Conservation (phyloP, 2,113 vertebrate species). For the Hemicordylus capensis region DNA sequence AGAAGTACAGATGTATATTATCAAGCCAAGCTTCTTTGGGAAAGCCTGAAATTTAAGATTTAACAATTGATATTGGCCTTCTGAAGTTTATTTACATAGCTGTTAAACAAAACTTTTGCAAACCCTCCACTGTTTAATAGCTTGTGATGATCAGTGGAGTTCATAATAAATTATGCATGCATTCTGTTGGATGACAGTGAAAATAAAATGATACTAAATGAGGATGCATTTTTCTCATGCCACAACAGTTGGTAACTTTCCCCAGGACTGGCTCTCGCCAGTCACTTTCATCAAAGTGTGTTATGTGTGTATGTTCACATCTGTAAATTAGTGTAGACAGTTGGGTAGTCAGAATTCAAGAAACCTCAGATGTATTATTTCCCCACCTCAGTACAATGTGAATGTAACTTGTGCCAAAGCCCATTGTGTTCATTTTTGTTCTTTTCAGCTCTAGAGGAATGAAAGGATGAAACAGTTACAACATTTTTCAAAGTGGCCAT, state of each 20-base stretch:
- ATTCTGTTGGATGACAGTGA: not conserved
- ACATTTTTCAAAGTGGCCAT: not conserved
- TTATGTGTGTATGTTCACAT: not conserved
- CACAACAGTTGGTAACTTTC: not conserved
- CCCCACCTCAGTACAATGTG: not conserved
- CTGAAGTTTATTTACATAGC: not conserved
- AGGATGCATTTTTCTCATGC: too few species aligned
- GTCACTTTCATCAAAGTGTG: not conserved
- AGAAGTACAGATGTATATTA: too few species aligned
- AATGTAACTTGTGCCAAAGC: not conserved
- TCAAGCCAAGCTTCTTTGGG: too few species aligned
- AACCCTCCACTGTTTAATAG: not conserved
- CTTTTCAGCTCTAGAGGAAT: not conserved
- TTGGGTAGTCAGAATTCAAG: not conserved
- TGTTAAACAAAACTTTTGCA: not conserved
- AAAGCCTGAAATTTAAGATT: not conserved
- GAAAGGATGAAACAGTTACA: not conserved
- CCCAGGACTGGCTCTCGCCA: too few species aligned
- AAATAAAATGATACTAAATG: not conserved
- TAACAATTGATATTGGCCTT: not conserved
- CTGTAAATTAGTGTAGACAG: not conserved
- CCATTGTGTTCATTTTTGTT: not conserved
- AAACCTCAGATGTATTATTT: not conserved
- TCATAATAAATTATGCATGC: not conserved
- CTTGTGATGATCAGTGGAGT: not conserved